phyloP scores from a whole-genome alignment of 2,797 vertebrate genomes.

The Chelonia mydas region DNA sequence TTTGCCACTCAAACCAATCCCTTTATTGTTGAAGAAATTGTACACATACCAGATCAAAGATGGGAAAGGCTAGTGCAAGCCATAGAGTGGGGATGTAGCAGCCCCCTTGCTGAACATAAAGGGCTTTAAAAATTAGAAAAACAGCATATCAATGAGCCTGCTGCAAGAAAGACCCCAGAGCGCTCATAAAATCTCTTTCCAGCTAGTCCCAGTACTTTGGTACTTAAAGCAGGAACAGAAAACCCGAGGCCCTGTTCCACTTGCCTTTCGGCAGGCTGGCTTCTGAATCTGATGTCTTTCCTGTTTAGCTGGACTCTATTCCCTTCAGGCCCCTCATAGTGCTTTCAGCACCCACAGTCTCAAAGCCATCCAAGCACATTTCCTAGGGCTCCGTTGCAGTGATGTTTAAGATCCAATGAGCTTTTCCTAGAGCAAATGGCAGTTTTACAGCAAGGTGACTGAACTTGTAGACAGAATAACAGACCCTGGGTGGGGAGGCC shows the following conservation, averaged over 20 bases:
- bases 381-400: neutral
- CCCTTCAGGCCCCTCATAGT: neutral
- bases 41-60: neutral
- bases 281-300: neutral
- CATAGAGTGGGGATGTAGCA: neutral
- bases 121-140: neutral
- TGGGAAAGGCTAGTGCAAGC: constrained; percentile 1
- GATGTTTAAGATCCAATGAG: neutral
- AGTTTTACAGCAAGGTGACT: neutral
- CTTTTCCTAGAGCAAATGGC: neutral
- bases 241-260: neutral
- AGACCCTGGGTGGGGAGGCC: neutral
- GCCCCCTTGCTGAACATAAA: accelerated
- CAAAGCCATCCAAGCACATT: neutral
- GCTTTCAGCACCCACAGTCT: neutral
- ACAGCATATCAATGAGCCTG: neutral
- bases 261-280: neutral
- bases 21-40: neutral
- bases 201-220: neutral
- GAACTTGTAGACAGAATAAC: neutral
- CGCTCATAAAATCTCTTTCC: neutral
- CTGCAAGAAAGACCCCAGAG: constrained; percentile 2
- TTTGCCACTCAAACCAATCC: neutral
- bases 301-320: neutral
- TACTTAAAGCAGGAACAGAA: neutral